Conservation (phyloP, 2,888 invertebrate genomes). For the Scaptomyza tumidula region DNA sequence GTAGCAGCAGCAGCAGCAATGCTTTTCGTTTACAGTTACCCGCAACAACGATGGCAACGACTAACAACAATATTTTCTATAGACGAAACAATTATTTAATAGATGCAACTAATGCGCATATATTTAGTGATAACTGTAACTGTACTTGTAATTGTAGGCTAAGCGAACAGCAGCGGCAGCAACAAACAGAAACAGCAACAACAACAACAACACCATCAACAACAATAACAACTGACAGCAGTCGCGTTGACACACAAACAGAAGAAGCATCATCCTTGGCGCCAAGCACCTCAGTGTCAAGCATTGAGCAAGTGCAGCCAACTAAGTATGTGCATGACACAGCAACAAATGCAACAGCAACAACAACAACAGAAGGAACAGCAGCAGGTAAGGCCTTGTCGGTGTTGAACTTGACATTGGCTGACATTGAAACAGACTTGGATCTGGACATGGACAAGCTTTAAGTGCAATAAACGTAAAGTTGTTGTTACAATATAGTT, state of each 20-base stretch:
- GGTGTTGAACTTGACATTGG: conserved; percentile 72
- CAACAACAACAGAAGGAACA: conserved; percentile 23
- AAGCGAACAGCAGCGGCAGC: conserved; percentile 50
- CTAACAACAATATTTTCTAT: conserved; percentile 70
- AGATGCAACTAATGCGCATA: conserved; percentile 78
- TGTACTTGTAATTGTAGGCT: conserved; percentile 77
- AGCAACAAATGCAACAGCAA: conserved; percentile 34
- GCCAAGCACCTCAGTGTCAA: conserved; percentile 72
- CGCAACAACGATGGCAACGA: conserved; percentile 57
- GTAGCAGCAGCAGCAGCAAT: conserved; percentile 60
- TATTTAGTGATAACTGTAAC: conserved; percentile 76
- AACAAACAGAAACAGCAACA: conserved; percentile 20
- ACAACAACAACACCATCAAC: conserved; percentile 21
- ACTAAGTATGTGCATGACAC: conserved; percentile 33
- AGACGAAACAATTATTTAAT: conserved; percentile 66
- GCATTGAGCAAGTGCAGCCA: conserved; percentile 70
- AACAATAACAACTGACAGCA: conserved; percentile 42
- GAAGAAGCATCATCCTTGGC: conserved; percentile 62
- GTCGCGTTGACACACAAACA: conserved; percentile 36
- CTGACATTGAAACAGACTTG: conserved; percentile 65
- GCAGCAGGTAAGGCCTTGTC: conserved; percentile 57
- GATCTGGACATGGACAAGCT: conserved; percentile 31
- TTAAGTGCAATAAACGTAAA: conserved; percentile 64
- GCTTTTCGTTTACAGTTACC: conserved; percentile 73
- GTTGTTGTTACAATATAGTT: conserved; percentile 6